Conservation (phyloP, 1,140 invertebrate genomes). For the Musca domestica region DNA sequence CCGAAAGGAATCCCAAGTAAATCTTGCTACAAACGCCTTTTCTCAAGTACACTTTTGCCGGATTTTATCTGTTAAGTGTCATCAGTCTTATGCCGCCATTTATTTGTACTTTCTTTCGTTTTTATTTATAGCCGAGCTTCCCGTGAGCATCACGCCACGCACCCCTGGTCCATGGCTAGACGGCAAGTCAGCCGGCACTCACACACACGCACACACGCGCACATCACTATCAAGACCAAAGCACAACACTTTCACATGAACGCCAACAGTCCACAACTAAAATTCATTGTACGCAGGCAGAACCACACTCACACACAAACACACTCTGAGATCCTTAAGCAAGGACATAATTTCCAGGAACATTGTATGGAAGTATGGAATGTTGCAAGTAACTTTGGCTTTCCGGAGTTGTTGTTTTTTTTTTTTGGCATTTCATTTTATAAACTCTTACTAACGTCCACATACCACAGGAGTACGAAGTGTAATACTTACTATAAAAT, state of each 20-base stretch:
- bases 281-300: too few relatives aligned
- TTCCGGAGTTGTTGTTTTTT: not conserved
- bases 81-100: conserved; percentile 21
- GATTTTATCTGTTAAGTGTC: conserved; percentile 21
- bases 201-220: not conserved
- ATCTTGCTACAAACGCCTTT: conserved; percentile 18
- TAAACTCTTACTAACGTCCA: not conserved
- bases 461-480: not conserved
- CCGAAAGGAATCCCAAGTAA: conserved; percentile 12
- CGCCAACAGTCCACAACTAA: too few relatives aligned
- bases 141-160: too few relatives aligned
- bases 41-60: conserved; percentile 13
- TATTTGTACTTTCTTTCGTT: conserved; percentile 12
- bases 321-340: not conserved
- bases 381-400: too few relatives aligned
- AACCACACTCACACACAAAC: too few relatives aligned
- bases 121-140: not conserved
- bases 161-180: too few relatives aligned
- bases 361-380: too few relatives aligned
- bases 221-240: not conserved
- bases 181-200: too few relatives aligned
- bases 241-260: conserved; percentile 1
- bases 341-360: conserved; percentile 12
- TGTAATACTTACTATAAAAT: not conserved
- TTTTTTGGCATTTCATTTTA: conserved; percentile 6